Evolutionary conservation across 2,113 vertebrate species (phyloP).

Genomic region (Cololabis saira): DNA sequence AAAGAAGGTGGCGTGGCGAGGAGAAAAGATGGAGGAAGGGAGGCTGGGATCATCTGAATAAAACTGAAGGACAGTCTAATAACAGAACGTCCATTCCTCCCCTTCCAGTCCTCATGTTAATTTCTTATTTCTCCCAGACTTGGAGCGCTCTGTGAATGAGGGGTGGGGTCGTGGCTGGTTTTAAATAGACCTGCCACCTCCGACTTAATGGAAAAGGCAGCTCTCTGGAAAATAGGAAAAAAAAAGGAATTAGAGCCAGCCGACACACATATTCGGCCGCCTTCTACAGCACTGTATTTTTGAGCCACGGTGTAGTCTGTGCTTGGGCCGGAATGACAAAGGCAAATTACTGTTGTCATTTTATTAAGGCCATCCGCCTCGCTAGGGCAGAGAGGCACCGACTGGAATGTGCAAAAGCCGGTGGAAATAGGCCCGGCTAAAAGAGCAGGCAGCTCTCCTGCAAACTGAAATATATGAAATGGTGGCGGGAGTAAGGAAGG

Average conservation of each 20-base stretch:
- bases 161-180: constrained; percentile 95
- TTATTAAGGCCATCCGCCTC: constrained; percentile 99
- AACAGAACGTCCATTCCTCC: constrained; percentile 88
- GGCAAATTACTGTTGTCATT: constrained; percentile 99
- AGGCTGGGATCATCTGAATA: constrained; percentile 76
- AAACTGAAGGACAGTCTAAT: constrained; percentile 94
- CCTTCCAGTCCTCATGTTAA: constrained; percentile 92
- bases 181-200: constrained; percentile 99
- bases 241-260: constrained; percentile 95
- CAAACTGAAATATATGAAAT: constrained; percentile 56
- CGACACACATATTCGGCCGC: constrained; percentile 91
- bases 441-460: constrained; percentile 55
- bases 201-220: constrained; percentile 98
- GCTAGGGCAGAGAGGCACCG: constrained; percentile 86
- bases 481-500: constrained; percentile 65
- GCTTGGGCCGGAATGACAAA: constrained; percentile 96
- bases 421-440: constrained; percentile 60
- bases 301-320: constrained; percentile 90
- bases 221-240: constrained; percentile 99
- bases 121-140: constrained; percentile 94
- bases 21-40: constrained; percentile 49
- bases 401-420: constrained; percentile 92
- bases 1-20: constrained; percentile 38
- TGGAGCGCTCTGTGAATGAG: constrained; percentile 90
- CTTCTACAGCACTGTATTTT: constrained; percentile 99